Conservation (phyloP, 2,797 vertebrate genomes). For the Phrynocephalus vlangalii region DNA sequence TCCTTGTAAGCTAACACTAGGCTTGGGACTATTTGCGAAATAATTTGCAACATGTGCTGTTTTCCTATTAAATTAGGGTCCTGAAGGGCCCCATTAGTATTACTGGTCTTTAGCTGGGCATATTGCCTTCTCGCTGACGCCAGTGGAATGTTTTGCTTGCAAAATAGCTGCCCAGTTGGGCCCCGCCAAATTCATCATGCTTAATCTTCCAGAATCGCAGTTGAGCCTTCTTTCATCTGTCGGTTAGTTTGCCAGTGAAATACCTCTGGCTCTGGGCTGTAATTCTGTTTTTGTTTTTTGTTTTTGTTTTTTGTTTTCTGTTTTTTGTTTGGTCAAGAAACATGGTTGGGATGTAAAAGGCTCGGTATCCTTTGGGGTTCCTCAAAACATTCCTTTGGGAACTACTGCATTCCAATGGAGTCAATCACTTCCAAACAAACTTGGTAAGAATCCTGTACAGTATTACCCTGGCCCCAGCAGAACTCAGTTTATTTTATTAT, state of each 20-base stretch:
- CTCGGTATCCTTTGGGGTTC: not conserved
- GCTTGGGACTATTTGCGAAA: not conserved
- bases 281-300: not conserved
- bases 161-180: slow-evolving; percentile 24
- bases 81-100: slow-evolving; percentile 9
- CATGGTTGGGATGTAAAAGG: not conserved
- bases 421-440: not conserved
- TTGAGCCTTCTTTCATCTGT: not conserved
- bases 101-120: slow-evolving; percentile 30
- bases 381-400: slow-evolving; percentile 18
- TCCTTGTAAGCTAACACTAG: not conserved
- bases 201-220: slow-evolving; percentile 18
- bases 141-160: slow-evolving; percentile 11
- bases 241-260: slow-evolving; percentile 36
- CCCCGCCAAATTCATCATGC: slow-evolving; percentile 9
- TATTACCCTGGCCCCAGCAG: not conserved
- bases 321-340: not conserved
- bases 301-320: no score
- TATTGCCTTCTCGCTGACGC: not conserved
- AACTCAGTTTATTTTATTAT: not conserved
- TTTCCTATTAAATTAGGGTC: slow-evolving; percentile 42
- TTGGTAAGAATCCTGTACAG: slow-evolving; percentile 11
- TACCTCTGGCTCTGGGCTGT: slow-evolving; percentile 19
- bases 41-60: slow-evolving; percentile 40
- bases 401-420: not conserved